These are phyloP conservation scores for Drosophila mojavensis DNA, from an alignment of 1,140 invertebrate genomes.

Conservation along the genomic window DNA sequence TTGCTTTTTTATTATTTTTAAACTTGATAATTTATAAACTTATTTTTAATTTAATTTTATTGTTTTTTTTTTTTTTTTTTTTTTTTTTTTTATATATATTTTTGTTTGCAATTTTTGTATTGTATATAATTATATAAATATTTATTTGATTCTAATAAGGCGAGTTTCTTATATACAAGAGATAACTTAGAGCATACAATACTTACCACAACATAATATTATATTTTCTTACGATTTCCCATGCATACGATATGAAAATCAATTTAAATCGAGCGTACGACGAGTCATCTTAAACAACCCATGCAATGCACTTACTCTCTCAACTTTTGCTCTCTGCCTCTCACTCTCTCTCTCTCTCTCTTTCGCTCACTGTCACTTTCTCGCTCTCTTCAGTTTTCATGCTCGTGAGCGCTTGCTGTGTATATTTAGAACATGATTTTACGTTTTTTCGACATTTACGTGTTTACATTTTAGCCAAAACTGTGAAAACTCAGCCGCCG, in stretches of 20 bases:
- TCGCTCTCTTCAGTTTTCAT: background rate
- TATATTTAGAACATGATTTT: conserved; percentile 81
- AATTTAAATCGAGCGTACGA: conserved; percentile 58
- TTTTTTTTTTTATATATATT: too few species aligned
- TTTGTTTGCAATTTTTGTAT: too few species aligned
- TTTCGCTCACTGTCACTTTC: conserved; percentile 4
- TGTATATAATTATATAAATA: background rate
- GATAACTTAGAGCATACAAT: background rate
- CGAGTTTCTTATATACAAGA: too few species aligned
- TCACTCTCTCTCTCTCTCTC: conserved; percentile 1
- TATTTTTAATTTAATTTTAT: too few species aligned
- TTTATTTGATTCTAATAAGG: background rate
- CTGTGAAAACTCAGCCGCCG: conserved; percentile 66
- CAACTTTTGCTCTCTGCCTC: background rate
- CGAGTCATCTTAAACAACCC: conserved; percentile 29
- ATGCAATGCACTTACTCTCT: conserved; percentile 48
- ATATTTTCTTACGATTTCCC: conserved; percentile 1
- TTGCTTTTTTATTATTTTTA: too few species aligned
- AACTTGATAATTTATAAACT: too few species aligned
- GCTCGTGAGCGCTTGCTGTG: conserved; percentile 52
- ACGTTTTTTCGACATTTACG: conserved; percentile 65
- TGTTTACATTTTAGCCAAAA: conserved; percentile 72
- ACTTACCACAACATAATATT: background rate
- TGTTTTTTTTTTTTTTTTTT: too few species aligned
- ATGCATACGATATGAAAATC: conserved; percentile 52